Conservation (phyloP, 2,888 invertebrate species). For the Petrophora chlorosata region DNA sequence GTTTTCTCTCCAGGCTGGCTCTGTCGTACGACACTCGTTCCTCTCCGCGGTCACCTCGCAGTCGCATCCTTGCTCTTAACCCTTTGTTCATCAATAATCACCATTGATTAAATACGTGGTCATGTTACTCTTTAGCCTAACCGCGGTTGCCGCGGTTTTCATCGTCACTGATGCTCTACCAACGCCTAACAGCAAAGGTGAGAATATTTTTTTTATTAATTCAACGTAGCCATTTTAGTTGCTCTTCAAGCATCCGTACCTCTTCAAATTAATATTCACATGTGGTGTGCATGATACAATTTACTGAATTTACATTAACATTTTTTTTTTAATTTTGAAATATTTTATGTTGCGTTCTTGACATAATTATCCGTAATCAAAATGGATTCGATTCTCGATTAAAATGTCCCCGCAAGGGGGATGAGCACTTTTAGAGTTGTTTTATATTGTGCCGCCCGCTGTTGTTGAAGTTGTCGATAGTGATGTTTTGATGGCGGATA, state of each 20-base stretch:
- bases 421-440: too few relatives aligned
- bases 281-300: too few relatives aligned
- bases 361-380: too few relatives aligned
- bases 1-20: slow-evolving; percentile 61
- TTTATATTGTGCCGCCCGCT: too few relatives aligned
- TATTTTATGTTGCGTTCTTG: too few relatives aligned
- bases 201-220: slow-evolving; percentile 19
- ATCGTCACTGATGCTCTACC: slow-evolving; percentile 64
- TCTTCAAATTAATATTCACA: too few relatives aligned
- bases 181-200: slow-evolving; percentile 75
- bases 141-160: slow-evolving; percentile 76
- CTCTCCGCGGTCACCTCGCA: slow-evolving; percentile 62
- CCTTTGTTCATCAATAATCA: slow-evolving; percentile 40
- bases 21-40: slow-evolving; percentile 69
- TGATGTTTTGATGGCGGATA: slow-evolving; percentile 50
- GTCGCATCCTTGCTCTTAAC: slow-evolving; percentile 51
- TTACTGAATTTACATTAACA: too few relatives aligned
- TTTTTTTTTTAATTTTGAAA: too few relatives aligned
- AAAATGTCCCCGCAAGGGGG: too few relatives aligned
- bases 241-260: slow-evolving; percentile 6
- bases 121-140: slow-evolving; percentile 70
- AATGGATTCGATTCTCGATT: too few relatives aligned
- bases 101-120: slow-evolving; percentile 29
- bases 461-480: background rate
- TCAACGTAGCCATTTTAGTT: slow-evolving; percentile 15